Evolutionary conservation across 2,888 invertebrate genomes (phyloP), one percentile per base, ranked within the genome.

Genomic region (Chrysodeixis includens): DNA sequence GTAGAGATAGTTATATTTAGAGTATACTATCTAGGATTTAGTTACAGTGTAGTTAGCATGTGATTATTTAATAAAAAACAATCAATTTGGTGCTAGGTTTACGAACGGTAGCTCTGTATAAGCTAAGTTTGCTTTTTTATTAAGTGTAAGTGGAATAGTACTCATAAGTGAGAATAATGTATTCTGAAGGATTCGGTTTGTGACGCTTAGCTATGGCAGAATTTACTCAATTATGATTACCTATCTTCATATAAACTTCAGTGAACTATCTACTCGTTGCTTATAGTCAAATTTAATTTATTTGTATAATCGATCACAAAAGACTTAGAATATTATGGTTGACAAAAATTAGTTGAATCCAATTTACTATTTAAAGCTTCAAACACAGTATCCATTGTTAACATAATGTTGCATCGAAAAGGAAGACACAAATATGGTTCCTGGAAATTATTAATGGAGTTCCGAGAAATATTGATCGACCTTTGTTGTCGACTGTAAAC

Each of bases 381-480:
- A 40, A 40, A 40, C 40, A n/a, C 3, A n/a, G n/a, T 40, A 7
- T n/a, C 0, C 6, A 14, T 40, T n/a, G 40, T 14, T 14, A 2
- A 35, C 14, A 3, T 35, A 35, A 35, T 35, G 35, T 35, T 32
- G 6, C 26, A 32, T 32, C 10, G 2, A 32, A 10, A 32, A 32
- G 10, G 32, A 10, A 26, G 26, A 26, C 3, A 2, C 26, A 40
- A n/a, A 40, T 1, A 14, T 40, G 40, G 40, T 40, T n/a, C 5
- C n/a, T 40, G 7, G 4, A 40, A 40, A 40, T 40, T 40, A 40
- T 40, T 40, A 40, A 40, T 6, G 12, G 14, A 5, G 40, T n/a
- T 12, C 40, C 6, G 0, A 5, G 40, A 57, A 75, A 59, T 62
- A 74, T 63, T 51, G 22, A 71, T 63, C 40, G 6, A 60, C 61